phyloP scores from a whole-genome alignment of 2,113 vertebrate genomes.

The Picathartes gymnocephalus region DNA sequence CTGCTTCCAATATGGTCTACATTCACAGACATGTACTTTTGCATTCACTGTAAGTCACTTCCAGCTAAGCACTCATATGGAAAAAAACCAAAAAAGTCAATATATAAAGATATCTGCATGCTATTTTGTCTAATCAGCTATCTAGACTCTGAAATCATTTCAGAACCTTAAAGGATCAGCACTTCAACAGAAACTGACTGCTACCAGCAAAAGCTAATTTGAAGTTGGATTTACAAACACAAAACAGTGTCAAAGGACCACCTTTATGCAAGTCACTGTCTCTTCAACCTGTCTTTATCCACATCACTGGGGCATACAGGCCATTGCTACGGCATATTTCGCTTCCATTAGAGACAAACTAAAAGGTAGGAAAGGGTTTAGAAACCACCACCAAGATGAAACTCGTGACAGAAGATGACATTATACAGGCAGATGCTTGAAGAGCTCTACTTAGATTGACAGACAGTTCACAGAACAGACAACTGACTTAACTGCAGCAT shows the following conservation, averaged over 20 bases:
- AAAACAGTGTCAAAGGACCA: background rate
- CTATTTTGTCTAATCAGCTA: conserved; percentile 61
- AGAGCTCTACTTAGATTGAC: background rate
- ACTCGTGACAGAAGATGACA: background rate
- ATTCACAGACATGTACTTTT: conserved; percentile 67
- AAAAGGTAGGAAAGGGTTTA: background rate
- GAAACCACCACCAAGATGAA: background rate
- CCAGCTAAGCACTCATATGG: conserved; percentile 62
- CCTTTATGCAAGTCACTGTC: background rate
- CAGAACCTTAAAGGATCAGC: background rate
- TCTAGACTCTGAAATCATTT: background rate
- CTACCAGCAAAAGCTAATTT: background rate
- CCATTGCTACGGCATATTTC: background rate
- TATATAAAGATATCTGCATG: conserved; percentile 66
- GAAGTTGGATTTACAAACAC: background rate
- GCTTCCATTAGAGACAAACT: background rate
- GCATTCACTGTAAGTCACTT: conserved; percentile 66
- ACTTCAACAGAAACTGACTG: background rate
- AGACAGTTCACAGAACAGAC: background rate
- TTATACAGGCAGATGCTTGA: background rate
- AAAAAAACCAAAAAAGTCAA: conserved; percentile 19
- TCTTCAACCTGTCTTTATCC: background rate
- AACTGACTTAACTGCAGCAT: background rate
- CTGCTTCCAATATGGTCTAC: conserved; percentile 78
- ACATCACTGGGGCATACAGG: background rate